Conservation (phyloP, 2,113 vertebrate genomes). For the Rhabdornis inornatus region DNA sequence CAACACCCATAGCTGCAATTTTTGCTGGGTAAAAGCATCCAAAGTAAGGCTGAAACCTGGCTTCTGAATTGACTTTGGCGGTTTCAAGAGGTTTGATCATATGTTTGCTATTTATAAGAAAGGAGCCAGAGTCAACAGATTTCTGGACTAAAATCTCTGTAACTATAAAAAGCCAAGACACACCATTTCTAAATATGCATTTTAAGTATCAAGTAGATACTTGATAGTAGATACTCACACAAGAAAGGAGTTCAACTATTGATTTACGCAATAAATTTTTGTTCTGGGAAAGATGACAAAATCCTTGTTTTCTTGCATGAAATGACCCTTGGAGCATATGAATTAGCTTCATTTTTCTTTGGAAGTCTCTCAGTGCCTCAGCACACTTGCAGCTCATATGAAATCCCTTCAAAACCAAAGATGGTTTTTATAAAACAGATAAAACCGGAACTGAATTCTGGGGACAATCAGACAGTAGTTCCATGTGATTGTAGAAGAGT, state of each 20-base stretch:
- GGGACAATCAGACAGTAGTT: not conserved
- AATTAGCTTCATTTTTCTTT: not conserved
- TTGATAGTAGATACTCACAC: not conserved
- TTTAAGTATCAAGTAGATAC: not conserved
- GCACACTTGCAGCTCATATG: fast-evolving
- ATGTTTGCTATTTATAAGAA: not conserved
- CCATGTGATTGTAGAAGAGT: not conserved
- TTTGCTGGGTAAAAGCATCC: not conserved
- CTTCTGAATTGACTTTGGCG: not conserved
- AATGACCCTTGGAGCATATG: not conserved
- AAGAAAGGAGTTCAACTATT: not conserved
- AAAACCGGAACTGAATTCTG: not conserved
- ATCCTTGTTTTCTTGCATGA: not conserved
- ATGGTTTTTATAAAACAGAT: not conserved
- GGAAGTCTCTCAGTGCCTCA: not conserved
- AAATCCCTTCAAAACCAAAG: not conserved
- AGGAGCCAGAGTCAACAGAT: not conserved
- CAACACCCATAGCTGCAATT: not conserved
- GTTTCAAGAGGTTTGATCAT: not conserved
- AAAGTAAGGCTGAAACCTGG: not conserved
- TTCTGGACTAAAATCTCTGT: not conserved
- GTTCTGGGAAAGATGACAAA: not conserved
- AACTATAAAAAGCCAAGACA: not conserved
- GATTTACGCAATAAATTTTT: not conserved
- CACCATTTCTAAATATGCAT: not conserved